phyloP scores from a whole-genome alignment of 2,113 vertebrate genomes.

The Mustelus asterias region DNA sequence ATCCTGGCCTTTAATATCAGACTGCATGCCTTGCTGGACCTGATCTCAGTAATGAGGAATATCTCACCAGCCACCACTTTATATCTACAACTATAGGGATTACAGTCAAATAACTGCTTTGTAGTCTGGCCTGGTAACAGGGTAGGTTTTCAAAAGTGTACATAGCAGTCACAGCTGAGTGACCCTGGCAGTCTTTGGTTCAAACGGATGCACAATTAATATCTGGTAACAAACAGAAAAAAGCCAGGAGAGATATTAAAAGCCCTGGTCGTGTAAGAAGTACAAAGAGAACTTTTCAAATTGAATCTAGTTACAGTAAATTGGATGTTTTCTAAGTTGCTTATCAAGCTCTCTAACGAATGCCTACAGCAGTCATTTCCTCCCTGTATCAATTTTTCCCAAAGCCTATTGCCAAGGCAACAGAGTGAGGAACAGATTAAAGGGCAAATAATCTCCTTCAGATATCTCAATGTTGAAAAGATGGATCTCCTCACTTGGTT shows the following conservation, averaged over 20 bases:
- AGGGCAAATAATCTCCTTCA: neutral
- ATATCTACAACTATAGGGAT: neutral
- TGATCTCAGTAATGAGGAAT: neutral
- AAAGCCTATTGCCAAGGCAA: neutral
- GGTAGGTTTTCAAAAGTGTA: neutral
- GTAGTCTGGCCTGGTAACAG: neutral
- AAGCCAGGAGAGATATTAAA: neutral
- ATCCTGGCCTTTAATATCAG: neutral
- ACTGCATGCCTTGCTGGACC: neutral
- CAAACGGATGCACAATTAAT: too few species aligned
- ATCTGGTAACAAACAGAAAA: neutral
- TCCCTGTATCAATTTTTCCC: neutral
- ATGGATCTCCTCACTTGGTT: neutral
- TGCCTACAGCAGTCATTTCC: neutral
- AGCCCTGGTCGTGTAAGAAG: neutral
- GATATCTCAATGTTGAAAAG: neutral
- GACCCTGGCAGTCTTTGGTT: neutral
- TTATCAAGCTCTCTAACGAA: neutral
- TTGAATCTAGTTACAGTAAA: neutral
- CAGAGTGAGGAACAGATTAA: neutral
- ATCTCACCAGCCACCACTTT: neutral
- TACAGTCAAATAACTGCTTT: neutral
- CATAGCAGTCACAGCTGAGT: too few species aligned
- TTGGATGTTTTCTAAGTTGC: neutral
- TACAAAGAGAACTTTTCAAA: neutral